Evolutionary conservation across 1,140 invertebrate genomes (phyloP).

Genomic region (Agraylea sexmaculata): DNA sequence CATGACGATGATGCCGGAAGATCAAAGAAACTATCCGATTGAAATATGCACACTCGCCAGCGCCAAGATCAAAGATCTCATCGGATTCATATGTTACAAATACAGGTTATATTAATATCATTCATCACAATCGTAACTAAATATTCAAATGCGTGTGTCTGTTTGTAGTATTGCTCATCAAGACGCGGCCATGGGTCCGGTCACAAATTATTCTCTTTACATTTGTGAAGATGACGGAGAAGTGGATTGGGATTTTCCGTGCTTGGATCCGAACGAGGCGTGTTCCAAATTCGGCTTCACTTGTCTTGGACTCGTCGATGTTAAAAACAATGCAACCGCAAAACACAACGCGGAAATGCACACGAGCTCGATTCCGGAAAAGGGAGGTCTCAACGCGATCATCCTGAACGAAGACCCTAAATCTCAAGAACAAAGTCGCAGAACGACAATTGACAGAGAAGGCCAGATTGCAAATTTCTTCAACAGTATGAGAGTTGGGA

Average conservation of each 20-base stretch:
- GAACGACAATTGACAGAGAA: too few relatives aligned
- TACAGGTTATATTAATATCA: constrained; percentile 42
- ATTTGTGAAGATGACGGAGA: constrained; percentile 97
- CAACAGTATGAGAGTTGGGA: not conserved
- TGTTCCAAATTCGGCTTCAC: constrained; percentile 89
- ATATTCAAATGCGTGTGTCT: not conserved
- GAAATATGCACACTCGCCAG: constrained; percentile 64
- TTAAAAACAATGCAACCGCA: constrained; percentile 28
- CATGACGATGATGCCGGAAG: constrained; percentile 71
- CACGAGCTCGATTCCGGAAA: constrained; percentile 31
- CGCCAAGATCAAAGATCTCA: constrained; percentile 84
- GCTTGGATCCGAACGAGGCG: constrained; percentile 73
- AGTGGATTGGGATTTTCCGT: constrained; percentile 87
- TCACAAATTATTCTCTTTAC: constrained; percentile 69
- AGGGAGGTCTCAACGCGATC: constrained; percentile 22
- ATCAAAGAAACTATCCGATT: constrained; percentile 73
- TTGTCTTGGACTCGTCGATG: constrained; percentile 75
- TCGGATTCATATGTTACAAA: constrained; percentile 85
- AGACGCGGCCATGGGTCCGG: constrained; percentile 44
- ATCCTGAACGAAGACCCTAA: constrained; percentile 8
- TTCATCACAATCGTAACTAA: not conserved
- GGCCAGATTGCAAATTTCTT: constrained; percentile 1
- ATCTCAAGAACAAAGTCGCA: not conserved
- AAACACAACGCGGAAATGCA: constrained; percentile 15
- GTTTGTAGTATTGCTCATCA: constrained; percentile 45